Base-by-base conservation (phyloP, 2,888 invertebrate genomes). In the Calameuta pallipes region DNA sequence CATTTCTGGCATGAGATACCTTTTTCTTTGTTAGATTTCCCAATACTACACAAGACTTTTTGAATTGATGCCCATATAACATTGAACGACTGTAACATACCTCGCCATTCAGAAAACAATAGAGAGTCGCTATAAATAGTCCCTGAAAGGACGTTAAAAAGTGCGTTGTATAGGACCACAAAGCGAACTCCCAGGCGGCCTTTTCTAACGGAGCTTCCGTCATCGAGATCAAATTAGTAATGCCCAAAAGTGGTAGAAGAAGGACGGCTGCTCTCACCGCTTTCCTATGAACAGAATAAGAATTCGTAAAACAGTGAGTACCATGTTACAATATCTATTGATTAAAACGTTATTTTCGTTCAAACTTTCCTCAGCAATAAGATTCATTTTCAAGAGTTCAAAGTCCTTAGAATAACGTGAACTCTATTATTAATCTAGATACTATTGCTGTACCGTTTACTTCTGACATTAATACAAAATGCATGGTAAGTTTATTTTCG, bases 111-210 rank as follows among this genome's bases (percentile, higher is more conserved):
- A 95, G 91, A 89, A 97, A 97, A 88, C 97, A 97, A 90, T 97
- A 97, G 74, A 97, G 93, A 13, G 95, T 93, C 0, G 96, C 95
- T 75, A 97, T 94, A 89, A 97, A 95, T 84, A 96, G 94, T 56
- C 97, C 97, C 92, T 97, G 97, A 89, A 97, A 97, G 0, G 97
- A 96, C n/a, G 95, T 94, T 75, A 97, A 92, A 88, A 96, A 96
- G 88, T 97, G 95, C 0, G 96, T 95, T 23, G 93, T 92, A 90
- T 96, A 97, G 3, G 96, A 95, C 97, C 97, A 97, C 0, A 95
- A 83, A 0, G 95, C 96, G 83, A 97, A 97, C 83, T 94, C 93
- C 93, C 94, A 94, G 0, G 94, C 94, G 4, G 94, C 93, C 78
- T 94, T 93, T 76, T 94, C 94, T 76, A 96, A 89, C 0, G 96